phyloP scores from a whole-genome alignment of 2,113 vertebrate species.

The Lycaon pictus region DNA sequence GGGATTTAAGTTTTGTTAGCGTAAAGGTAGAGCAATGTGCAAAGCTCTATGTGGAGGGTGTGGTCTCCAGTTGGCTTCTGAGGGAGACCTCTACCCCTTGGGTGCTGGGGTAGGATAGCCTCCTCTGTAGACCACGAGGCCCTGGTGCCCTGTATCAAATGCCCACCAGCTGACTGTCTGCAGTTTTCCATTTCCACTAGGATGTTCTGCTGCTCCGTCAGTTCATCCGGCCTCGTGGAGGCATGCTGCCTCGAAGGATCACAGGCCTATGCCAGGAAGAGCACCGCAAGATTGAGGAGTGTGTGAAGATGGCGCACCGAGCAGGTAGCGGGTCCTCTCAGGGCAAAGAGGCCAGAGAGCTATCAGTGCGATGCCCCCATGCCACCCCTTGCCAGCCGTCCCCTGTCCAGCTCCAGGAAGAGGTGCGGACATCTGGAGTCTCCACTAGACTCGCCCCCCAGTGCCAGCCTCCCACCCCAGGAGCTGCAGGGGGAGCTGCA shows the following conservation, averaged over 20 bases:
- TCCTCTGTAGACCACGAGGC: not conserved
- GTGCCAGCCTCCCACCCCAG: not conserved
- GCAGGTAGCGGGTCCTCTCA: slow-evolving; percentile 88
- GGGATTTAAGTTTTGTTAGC: not conserved
- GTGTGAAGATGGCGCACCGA: slow-evolving; percentile 98
- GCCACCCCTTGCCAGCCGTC: not conserved
- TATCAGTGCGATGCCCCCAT: not conserved
- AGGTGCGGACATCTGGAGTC: not conserved
- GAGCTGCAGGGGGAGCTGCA: not conserved
- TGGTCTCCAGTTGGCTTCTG: not conserved
- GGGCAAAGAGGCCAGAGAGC: not conserved
- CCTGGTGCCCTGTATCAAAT: not conserved
- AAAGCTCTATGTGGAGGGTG: not conserved
- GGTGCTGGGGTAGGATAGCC: not conserved
- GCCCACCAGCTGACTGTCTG: not conserved
- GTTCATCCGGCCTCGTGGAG: slow-evolving; percentile 96
- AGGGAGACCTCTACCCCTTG: not conserved
- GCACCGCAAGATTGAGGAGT: slow-evolving; percentile 94
- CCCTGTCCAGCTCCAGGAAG: not conserved
- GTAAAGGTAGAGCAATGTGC: not conserved
- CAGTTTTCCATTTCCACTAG: slow-evolving; percentile 82
- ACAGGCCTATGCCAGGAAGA: slow-evolving; percentile 96
- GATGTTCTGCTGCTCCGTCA: slow-evolving; percentile 97
- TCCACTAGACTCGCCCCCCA: not conserved
- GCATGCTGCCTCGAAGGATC: slow-evolving; percentile 93